Conservation (phyloP, 2,888 invertebrate genomes). For the Bhutanitis thaidina region DNA sequence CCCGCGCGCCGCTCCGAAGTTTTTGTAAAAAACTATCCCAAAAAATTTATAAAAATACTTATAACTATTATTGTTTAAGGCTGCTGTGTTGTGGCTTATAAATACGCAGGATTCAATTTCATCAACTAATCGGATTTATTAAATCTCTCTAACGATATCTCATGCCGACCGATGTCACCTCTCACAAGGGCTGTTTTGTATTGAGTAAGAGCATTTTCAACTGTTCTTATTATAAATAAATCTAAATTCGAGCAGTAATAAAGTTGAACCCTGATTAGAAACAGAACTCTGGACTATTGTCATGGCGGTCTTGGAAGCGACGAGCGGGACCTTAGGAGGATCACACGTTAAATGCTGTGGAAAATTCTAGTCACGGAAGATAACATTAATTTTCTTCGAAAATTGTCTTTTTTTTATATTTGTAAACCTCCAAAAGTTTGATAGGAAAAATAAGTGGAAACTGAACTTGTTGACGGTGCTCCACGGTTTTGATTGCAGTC, state of each 20-base stretch:
- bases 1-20: slow-evolving; percentile 45
- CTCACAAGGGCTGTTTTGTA: no score
- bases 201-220: no score
- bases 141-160: no score
- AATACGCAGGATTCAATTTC: slow-evolving; percentile 32
- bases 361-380: slow-evolving; percentile 64
- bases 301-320: slow-evolving; percentile 41
- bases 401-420: slow-evolving; percentile 61
- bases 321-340: slow-evolving; percentile 58
- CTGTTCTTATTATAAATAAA: no score
- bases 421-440: slow-evolving; percentile 79
- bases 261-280: slow-evolving; percentile 29
- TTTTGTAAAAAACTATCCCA: slow-evolving; percentile 43
- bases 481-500: slow-evolving; percentile 35
- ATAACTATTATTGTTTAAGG: slow-evolving; percentile 76
- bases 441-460: slow-evolving; percentile 72
- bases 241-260: slow-evolving; percentile 8
- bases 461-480: slow-evolving; percentile 45
- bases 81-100: slow-evolving; percentile 54
- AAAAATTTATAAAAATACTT: slow-evolving; percentile 77
- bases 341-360: slow-evolving; percentile 53
- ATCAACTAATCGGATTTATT: slow-evolving; percentile 22
- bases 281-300: slow-evolving; percentile 58
- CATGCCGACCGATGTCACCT: no score
- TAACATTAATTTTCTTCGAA: slow-evolving; percentile 61